Evolutionary conservation across 2,797 vertebrate species (phyloP), one percentile per base, ranked within the genome.

Genomic region (Zenarchopterus dispar): DNA sequence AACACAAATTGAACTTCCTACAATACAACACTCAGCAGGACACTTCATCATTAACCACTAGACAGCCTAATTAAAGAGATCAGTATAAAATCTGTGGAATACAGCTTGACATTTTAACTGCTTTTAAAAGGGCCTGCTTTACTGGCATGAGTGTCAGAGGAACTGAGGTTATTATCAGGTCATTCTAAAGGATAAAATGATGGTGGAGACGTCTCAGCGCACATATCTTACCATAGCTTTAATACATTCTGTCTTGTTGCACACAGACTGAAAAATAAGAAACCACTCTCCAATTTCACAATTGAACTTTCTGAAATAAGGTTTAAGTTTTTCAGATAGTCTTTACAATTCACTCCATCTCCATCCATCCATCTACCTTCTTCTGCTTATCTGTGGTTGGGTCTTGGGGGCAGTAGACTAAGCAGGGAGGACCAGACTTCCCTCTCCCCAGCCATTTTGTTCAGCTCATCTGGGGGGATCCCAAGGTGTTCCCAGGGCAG

Each of bases 21-120:
- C 22, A 15, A 39, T 46, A 65, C 13, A 66, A 71, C 56, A 62
- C 31, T 62, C 58, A n/a, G 17, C 75, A 0, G 33, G 63, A 80
- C 64, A 79, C 80, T 81, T 82, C 63, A 80, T 91, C 86, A 85
- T 88, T 87, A 78, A 67, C 62, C 62, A 61, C 26, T 5, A 31
- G 74, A 87, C 81, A 89, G 64, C 69, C 83, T 90, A 85, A 92
- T 91, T 91, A 90, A 79, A 75, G 43, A 60, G 81, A 84, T 82
- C 74, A 56, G 56, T 87, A 77, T 73, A 62, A 80, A 75, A 88
- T 79, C 68, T 68, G 36, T 42, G 54, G 51, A 84, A 77, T 73
- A 69, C 41, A 61, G 68, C 75, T 80, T 87, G 88, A 89, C 86
- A 88, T 90, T 89, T 90, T 84, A 88, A 82, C 75, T 33, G 57